Evolutionary conservation across 2,113 vertebrate genomes (phyloP), one percentile per base, ranked within the genome.

Genomic region (Cervus canadensis): DNA sequence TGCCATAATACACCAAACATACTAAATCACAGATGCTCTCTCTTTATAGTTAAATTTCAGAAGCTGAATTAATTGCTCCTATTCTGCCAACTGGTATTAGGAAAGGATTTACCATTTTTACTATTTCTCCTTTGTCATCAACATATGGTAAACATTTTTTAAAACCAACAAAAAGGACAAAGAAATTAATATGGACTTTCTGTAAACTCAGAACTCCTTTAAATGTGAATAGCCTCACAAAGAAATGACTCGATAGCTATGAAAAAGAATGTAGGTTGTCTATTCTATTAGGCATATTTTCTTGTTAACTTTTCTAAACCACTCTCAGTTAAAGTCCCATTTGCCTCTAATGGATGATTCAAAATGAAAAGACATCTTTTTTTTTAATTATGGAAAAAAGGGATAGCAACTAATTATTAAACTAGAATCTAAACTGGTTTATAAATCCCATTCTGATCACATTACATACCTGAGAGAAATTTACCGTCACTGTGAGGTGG

Each of bases 361-460:
- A 2, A 57, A 95, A 91, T 93, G 76, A 88, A 95, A 98, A 95
- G 87, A 94, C 43, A 91, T 36, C 30, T 96, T 98, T 1, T 78
- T 92, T 95, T 89, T 96, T 25, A 96, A 92, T 96, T 97, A 23
- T 6, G 48, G 52, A 81, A 92, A 78, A 96, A 97, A 93, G 45
- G 89, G 93, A 98, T 28, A 97, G 97, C 85, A 91, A 95, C 91
- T 97, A 98, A 98, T 95, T 95, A 96, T 88, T 89, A 96, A 96
- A 89, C 23, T 43, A 93, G 85, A 97, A 78, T 3, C 91, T 82
- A 98, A 50, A 50, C 93, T 90, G 94, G 85, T 93, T 98, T 96
- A 98, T 97, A 96, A 98, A 94, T 87, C 97, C 96, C 0, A 1
- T 76, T 96, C 86, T 88, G 87, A 94, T 98, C 88, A 94, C 96